Percentiles rank a stretch among this genome's conserved stretches.
phyloP scores from a whole-genome alignment of 2,888 invertebrate genomes.

The Trachelus stipa region DNA sequence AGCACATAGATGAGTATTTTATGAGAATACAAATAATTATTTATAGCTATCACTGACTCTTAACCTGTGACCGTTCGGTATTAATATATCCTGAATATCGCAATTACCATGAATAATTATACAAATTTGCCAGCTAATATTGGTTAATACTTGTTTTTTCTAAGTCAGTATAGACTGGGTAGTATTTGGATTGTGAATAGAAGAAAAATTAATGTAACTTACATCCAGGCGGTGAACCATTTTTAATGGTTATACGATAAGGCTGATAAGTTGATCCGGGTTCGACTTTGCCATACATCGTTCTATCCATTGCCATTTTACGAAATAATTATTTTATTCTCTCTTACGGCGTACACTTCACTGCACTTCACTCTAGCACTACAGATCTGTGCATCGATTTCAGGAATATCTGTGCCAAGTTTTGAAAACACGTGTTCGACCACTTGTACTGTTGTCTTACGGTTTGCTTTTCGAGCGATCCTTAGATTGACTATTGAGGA shows the following conservation, averaged over 20 bases:
- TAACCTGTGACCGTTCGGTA: background rate
- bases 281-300: conserved; percentile 90
- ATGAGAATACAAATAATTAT: background rate
- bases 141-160: background rate
- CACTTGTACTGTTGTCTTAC: background rate
- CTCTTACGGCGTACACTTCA: background rate
- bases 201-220: conserved; percentile 69
- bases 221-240: conserved; percentile 89
- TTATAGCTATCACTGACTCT: background rate
- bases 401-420: background rate
- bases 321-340: background rate
- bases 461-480: background rate
- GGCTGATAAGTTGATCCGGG: conserved; percentile 85
- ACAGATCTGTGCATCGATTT: background rate
- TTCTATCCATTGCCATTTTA: conserved; percentile 78
- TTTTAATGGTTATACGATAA: conserved; percentile 85
- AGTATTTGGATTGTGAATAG: background rate
- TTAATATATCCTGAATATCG: background rate
- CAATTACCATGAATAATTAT: background rate
- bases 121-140: background rate
- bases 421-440: background rate
- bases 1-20: background rate
- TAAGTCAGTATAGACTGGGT: background rate
- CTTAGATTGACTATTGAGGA: background rate
- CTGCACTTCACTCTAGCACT: background rate